These are phyloP conservation scores for Tetraodon nigroviridis DNA, from an alignment of 2,113 vertebrate species.

Conservation along the genomic window DNA sequence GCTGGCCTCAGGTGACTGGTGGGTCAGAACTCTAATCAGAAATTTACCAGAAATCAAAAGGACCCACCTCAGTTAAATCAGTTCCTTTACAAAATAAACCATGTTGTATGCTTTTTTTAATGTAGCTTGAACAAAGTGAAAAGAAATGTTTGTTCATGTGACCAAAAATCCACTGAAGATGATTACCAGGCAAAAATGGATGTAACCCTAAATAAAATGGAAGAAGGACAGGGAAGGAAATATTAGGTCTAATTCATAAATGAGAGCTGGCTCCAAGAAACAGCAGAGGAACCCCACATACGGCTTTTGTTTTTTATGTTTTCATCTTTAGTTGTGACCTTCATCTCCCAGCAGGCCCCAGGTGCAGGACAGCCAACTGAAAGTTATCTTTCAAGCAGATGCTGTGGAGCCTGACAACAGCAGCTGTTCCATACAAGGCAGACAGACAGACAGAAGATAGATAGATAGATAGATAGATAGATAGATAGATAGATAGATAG, in stretches of 20 bases:
- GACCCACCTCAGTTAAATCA: too few species aligned
- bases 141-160: conserved; percentile 4
- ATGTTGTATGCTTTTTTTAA: background rate
- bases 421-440: background rate
- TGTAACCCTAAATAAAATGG: conserved; percentile 11
- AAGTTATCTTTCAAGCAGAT: conserved; percentile 22
- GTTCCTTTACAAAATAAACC: background rate
- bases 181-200: background rate
- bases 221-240: conserved; percentile 22
- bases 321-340: conserved; percentile 16
- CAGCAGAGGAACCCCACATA: conserved; percentile 14
- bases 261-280: conserved; percentile 18
- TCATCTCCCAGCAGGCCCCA: conserved; percentile 19
- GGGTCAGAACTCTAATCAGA: too few species aligned
- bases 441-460: too few species aligned
- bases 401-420: conserved; percentile 8
- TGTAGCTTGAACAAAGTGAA: background rate
- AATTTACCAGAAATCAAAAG: too few species aligned
- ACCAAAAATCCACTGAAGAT: conserved; percentile 1
- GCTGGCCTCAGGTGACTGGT: too few species aligned
- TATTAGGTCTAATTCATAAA: conserved; percentile 10
- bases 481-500: too few species aligned
- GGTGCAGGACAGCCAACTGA: conserved; percentile 22
- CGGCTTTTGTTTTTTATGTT: background rate
- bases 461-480: too few species aligned